phyloP scores from a whole-genome alignment of 2,113 vertebrate genomes.

The Thamnaconus septentrionalis region DNA sequence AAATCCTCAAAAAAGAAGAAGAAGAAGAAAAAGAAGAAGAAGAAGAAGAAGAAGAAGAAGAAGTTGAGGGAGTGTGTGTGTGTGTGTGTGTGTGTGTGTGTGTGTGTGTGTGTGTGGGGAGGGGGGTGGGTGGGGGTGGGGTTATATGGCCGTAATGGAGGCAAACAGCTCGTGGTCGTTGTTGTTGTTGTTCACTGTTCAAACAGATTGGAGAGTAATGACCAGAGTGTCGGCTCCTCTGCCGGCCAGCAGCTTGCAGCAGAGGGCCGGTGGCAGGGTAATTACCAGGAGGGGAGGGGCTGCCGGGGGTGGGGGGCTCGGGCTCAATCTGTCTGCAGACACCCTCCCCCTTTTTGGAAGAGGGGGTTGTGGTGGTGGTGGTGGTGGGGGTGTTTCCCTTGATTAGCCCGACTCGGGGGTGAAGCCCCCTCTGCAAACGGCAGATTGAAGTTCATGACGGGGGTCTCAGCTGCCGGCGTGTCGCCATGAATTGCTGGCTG shows the following conservation, averaged over 20 bases:
- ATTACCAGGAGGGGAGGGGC: slow-evolving; percentile 50
- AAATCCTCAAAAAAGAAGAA: slow-evolving; percentile 64
- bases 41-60: slow-evolving; percentile 27
- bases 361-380: too few species aligned
- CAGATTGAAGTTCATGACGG: slow-evolving; percentile 88
- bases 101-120: background rate
- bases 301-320: slow-evolving; percentile 62
- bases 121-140: slow-evolving; percentile 44
- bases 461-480: slow-evolving; percentile 92
- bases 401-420: slow-evolving; percentile 81
- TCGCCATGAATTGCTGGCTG: slow-evolving; percentile 91
- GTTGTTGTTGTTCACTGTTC: slow-evolving; percentile 64
- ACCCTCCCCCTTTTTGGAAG: slow-evolving; percentile 70
- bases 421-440: slow-evolving; percentile 81
- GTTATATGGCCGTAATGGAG: slow-evolving; percentile 51
- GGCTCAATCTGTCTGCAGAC: slow-evolving; percentile 76
- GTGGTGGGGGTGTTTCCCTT: slow-evolving; percentile 79
- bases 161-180: slow-evolving; percentile 33
- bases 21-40: background rate
- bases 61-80: too few species aligned
- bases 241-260: slow-evolving; percentile 75
- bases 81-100: background rate
- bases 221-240: slow-evolving; percentile 64
- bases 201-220: slow-evolving; percentile 71
- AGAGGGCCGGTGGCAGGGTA: slow-evolving; percentile 76